These are phyloP conservation scores for Triplophysa siluroides DNA, from an alignment of 2,113 vertebrate genomes.

Conservation along the genomic window DNA sequence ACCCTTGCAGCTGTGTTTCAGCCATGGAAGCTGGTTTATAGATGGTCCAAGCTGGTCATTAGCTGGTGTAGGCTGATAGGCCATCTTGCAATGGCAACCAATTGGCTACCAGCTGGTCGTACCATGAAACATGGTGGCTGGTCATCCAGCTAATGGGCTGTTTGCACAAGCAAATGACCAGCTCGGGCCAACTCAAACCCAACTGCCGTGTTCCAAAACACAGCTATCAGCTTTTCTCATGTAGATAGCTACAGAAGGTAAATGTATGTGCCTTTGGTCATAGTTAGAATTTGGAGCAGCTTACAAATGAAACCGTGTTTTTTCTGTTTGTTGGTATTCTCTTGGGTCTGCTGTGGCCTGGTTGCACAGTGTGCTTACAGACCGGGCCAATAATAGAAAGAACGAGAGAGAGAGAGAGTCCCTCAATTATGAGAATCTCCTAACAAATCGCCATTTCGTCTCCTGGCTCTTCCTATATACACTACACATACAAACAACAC, in stretches of 20 bases:
- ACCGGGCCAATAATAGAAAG: not conserved
- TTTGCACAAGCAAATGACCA: no score
- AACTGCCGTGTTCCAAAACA: not conserved
- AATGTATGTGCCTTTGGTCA: constrained; percentile 6
- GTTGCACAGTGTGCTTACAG: constrained; percentile 27
- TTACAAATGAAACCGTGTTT: not conserved
- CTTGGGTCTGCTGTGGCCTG: constrained; percentile 12
- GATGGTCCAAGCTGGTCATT: no score
- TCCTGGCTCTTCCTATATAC: not conserved
- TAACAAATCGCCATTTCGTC: constrained; percentile 13
- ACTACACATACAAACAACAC: not conserved
- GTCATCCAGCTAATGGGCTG: no score
- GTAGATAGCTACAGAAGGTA: not conserved
- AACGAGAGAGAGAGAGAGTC: not conserved
- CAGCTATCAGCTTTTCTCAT: not conserved
- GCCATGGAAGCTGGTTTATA: no score
- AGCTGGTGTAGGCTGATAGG: no score
- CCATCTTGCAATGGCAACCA: no score
- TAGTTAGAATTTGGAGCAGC: constrained; percentile 7
- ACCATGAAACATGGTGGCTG: no score
- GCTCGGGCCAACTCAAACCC: no score
- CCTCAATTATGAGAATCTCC: constrained; percentile 30
- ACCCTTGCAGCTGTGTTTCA: no score
- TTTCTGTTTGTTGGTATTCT: constrained; percentile 39
- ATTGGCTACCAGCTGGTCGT: no score